Conservation (phyloP, 2,888 invertebrate species). For the Dicyrtoma fusca region DNA sequence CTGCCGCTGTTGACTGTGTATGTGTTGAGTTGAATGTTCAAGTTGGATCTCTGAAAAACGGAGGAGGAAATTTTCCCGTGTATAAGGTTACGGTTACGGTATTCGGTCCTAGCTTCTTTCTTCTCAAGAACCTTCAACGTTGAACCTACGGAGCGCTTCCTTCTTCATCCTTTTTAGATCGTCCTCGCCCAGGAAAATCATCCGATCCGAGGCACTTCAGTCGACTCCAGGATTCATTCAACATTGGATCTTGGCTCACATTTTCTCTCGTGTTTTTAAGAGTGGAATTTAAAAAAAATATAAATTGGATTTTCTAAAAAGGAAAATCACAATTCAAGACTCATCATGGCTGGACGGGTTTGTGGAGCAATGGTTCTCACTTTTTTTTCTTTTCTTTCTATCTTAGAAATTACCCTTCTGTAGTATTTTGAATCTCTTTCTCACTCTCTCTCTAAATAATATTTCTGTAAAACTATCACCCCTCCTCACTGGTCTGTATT, state of each 20-base stretch:
- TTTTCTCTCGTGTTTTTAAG: constrained; percentile 17
- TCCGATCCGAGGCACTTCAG: constrained; percentile 24
- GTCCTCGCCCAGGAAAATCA: constrained; percentile 23
- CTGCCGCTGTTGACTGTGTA: background rate
- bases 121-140: background rate
- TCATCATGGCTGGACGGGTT: constrained; percentile 54
- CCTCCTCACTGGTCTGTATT: too few species aligned
- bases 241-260: constrained; percentile 33
- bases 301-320: constrained; percentile 19
- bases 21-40: background rate
- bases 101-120: background rate
- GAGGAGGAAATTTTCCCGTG: constrained; percentile 1
- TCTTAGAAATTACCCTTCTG: background rate
- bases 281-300: background rate
- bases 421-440: too few species aligned
- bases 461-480: too few species aligned
- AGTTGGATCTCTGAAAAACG: background rate
- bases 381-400: constrained; percentile 25
- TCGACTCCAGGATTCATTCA: constrained; percentile 35
- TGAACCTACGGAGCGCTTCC: too few species aligned
- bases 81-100: too few species aligned
- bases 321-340: constrained; percentile 19
- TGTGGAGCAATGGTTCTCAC: constrained; percentile 48
- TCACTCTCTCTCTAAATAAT: too few species aligned
- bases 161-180: constrained; percentile 1